Conservation (phyloP, 2,888 invertebrate species). For the Tenthredo distinguenda region DNA sequence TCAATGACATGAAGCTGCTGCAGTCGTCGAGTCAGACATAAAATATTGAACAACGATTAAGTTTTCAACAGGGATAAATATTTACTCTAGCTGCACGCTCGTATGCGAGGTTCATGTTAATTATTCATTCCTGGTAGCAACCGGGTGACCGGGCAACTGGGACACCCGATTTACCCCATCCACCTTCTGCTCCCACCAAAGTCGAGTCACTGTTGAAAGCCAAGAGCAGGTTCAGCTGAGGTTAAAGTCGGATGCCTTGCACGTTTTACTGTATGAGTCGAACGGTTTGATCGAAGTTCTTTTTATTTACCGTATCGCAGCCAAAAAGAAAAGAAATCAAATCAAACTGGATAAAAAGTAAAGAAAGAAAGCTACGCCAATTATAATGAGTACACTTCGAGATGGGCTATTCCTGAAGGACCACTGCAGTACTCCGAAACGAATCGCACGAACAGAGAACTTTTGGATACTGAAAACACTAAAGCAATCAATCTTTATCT, state of each 20-base stretch:
- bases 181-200: not conserved
- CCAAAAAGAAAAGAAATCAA: not conserved
- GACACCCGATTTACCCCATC: not conserved
- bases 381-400: not conserved
- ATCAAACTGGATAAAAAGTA: not conserved
- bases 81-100: conserved; percentile 27
- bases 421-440: too few relatives aligned
- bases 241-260: not conserved
- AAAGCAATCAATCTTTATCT: too few relatives aligned
- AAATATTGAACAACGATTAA: conserved; percentile 41
- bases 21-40: conserved; percentile 11
- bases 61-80: conserved; percentile 45
- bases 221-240: not conserved
- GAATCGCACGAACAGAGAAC: too few relatives aligned
- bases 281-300: not conserved
- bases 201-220: not conserved
- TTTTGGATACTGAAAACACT: too few relatives aligned
- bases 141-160: conserved; percentile 24
- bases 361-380: not conserved
- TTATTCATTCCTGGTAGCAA: conserved; percentile 28
- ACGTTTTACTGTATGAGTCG: not conserved
- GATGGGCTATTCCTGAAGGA: too few relatives aligned
- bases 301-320: not conserved
- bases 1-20: not conserved
- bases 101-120: conserved; percentile 9